These are phyloP conservation scores for Chalcis sispes DNA, from an alignment of 2,888 invertebrate genomes.

Conservation along the genomic window DNA sequence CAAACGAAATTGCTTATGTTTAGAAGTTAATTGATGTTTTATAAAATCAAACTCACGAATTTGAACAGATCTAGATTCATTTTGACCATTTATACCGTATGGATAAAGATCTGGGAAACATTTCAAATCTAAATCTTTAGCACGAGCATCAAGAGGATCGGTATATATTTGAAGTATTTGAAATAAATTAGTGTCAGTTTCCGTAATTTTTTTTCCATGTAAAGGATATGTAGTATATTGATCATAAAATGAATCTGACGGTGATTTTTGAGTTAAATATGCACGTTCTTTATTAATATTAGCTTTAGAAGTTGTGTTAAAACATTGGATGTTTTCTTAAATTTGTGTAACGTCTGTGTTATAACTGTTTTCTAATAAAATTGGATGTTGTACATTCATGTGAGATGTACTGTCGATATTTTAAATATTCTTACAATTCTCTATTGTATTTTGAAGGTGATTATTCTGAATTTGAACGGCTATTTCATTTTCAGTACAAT, in stretches of 20 bases:
- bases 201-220: slow-evolving; percentile 58
- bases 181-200: neutral
- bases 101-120: slow-evolving; percentile 56
- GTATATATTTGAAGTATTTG: neutral
- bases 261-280: slow-evolving; percentile 53
- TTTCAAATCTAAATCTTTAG: slow-evolving; percentile 15
- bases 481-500: too few relatives aligned
- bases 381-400: too few relatives aligned
- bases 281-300: slow-evolving; percentile 12
- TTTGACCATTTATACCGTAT: slow-evolving; percentile 59
- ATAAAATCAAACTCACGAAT: slow-evolving; percentile 14
- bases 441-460: too few relatives aligned
- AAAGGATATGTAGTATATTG: slow-evolving; percentile 58
- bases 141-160: neutral
- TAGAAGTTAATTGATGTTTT: slow-evolving; percentile 59
- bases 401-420: too few relatives aligned
- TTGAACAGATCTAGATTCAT: slow-evolving; percentile 9
- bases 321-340: too few relatives aligned
- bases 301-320: too few relatives aligned
- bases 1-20: slow-evolving; percentile 60
- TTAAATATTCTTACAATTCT: too few relatives aligned
- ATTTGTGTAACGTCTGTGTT: too few relatives aligned
- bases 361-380: too few relatives aligned
- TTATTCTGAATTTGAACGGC: too few relatives aligned
- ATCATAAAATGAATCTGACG: slow-evolving; percentile 51